phyloP scores from a whole-genome alignment of 2,888 invertebrate genomes.

The Gnatocerus cornutus region DNA sequence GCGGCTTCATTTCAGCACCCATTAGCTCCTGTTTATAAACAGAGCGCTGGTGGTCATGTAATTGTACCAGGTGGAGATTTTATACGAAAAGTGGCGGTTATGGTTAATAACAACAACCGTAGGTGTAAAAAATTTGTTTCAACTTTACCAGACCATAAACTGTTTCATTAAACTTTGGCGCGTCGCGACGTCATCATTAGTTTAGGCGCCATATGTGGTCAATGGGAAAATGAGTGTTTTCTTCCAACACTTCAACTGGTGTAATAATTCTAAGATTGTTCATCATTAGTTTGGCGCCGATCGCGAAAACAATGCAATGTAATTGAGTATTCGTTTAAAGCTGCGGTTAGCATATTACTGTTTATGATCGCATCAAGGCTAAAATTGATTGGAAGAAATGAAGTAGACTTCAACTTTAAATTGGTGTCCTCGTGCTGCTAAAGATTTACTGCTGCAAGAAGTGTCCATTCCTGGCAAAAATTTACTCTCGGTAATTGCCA shows the following conservation, averaged over 20 bases:
- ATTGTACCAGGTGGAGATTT: neutral
- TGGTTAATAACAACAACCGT: too few species aligned
- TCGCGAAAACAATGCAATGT: constrained; percentile 1
- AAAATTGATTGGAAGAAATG: too few species aligned
- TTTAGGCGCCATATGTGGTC: constrained; percentile 20
- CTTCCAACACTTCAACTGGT: neutral
- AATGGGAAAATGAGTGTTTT: constrained; percentile 8
- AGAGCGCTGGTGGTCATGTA: neutral
- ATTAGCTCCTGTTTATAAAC: constrained; percentile 11
- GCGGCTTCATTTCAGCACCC: constrained; percentile 17
- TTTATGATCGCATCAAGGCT: neutral
- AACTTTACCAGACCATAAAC: too few species aligned
- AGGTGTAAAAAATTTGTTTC: too few species aligned
- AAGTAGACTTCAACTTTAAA: too few species aligned
- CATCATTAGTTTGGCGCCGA: too few species aligned
- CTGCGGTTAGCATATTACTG: constrained; percentile 9
- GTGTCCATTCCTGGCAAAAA: too few species aligned
- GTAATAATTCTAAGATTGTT: constrained; percentile 3
- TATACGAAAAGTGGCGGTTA: neutral
- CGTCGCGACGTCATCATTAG: constrained; percentile 18
- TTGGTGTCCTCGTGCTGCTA: too few species aligned
- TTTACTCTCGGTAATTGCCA: too few species aligned
- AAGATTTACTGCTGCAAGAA: too few species aligned
- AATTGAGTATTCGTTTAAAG: constrained; percentile 16
- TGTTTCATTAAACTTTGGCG: neutral